phyloP scores from a whole-genome alignment of 2,113 vertebrate genomes.

The Willisornis vidua region DNA sequence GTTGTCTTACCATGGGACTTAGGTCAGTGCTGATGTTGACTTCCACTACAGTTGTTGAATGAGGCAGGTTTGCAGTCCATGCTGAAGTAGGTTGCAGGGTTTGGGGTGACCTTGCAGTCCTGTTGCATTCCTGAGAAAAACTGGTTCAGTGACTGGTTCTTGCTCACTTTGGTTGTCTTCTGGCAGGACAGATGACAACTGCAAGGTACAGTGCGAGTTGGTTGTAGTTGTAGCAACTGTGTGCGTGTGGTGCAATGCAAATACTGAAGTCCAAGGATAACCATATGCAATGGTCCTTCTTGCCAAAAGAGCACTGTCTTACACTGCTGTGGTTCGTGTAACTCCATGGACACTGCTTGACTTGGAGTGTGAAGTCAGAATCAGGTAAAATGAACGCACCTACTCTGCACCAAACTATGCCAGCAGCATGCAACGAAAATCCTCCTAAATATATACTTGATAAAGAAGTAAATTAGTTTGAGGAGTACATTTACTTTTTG shows the following conservation, averaged over 20 bases:
- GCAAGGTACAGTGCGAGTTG: not conserved
- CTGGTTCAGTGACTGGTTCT: not conserved
- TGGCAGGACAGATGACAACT: not conserved
- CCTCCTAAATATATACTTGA: slow-evolving; percentile 36
- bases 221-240: not conserved
- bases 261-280: not conserved
- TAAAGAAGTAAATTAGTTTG: slow-evolving; percentile 62
- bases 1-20: not conserved
- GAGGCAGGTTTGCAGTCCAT: not conserved
- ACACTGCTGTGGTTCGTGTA: accelerated
- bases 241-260: not conserved
- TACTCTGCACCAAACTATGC: not conserved
- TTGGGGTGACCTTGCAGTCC: not conserved
- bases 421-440: slow-evolving; percentile 21
- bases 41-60: not conserved
- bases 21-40: not conserved
- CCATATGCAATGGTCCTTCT: not conserved
- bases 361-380: not conserved
- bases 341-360: not conserved
- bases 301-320: not conserved
- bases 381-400: not conserved
- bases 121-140: not conserved
- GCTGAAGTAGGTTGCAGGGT: not conserved
- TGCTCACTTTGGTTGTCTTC: not conserved
- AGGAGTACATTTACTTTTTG: slow-evolving; percentile 66